phyloP scores from a whole-genome alignment of 1,140 invertebrate genomes.

The Gryllus bimaculatus region DNA sequence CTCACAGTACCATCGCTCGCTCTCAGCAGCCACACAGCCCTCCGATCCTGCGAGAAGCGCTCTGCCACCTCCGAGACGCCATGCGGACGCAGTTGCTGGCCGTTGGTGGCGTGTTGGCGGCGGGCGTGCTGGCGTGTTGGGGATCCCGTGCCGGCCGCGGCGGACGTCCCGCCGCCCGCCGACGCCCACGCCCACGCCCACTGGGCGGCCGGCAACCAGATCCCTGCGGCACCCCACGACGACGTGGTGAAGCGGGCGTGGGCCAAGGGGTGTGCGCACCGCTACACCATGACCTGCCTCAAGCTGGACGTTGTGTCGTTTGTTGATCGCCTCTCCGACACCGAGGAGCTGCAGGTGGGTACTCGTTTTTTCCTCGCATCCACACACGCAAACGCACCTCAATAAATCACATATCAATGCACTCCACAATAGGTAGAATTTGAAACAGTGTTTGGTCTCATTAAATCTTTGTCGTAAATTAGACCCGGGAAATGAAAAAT shows the following conservation, averaged over 20 bases:
- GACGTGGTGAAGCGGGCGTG: slow-evolving; percentile 24
- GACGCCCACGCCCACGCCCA: too few relatives aligned
- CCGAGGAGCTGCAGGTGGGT: slow-evolving; percentile 36
- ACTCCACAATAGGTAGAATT: too few relatives aligned
- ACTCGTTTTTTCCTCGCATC: not conserved
- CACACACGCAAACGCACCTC: too few relatives aligned
- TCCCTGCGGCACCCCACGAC: not conserved
- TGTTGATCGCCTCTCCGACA: slow-evolving; percentile 57
- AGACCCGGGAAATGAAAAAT: too few relatives aligned
- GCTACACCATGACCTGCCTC: slow-evolving; percentile 63
- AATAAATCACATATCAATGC: too few relatives aligned
- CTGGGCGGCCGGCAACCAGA: slow-evolving; percentile 3
- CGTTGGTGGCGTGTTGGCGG: not conserved
- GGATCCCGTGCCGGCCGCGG: not conserved
- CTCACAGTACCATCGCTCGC: not conserved
- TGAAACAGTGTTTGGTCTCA: too few relatives aligned
- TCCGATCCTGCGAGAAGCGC: too few relatives aligned
- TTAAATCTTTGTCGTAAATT: too few relatives aligned
- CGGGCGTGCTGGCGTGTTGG: not conserved
- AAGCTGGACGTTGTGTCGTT: slow-evolving; percentile 71
- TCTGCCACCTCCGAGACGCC: too few relatives aligned
- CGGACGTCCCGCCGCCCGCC: not conserved
- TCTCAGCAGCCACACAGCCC: not conserved
- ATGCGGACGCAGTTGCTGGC: not conserved
- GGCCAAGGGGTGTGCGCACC: slow-evolving; percentile 53